These are phyloP conservation scores for Eupithecia insigniata DNA, from an alignment of 2,888 invertebrate species.

Conservation along the genomic window DNA sequence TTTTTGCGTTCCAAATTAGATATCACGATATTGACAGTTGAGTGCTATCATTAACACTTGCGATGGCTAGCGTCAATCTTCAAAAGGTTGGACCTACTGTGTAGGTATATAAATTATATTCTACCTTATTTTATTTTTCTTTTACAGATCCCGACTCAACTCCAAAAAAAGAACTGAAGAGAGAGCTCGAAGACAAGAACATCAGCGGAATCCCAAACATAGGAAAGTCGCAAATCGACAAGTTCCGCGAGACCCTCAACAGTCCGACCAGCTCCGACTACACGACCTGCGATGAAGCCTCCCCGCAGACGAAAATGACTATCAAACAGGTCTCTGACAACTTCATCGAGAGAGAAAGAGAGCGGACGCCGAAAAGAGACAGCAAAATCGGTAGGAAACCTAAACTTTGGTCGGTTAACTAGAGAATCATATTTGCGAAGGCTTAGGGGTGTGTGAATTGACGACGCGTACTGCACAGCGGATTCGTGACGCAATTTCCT, in stretches of 20 bases:
- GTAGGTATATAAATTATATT: too few relatives aligned
- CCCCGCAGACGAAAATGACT: conserved; percentile 13
- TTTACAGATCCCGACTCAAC: not conserved
- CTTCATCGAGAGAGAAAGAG: conserved; percentile 47
- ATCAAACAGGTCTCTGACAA: conserved; percentile 49
- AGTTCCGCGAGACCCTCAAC: conserved; percentile 26
- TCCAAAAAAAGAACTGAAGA: conserved; percentile 1
- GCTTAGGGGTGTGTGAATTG: not conserved
- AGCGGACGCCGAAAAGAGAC: conserved; percentile 3
- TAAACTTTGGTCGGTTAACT: not conserved
- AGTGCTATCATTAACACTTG: too few relatives aligned
- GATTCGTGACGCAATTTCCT: too few relatives aligned
- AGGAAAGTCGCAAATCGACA: conserved; percentile 28
- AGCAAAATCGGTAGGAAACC: conserved; percentile 4
- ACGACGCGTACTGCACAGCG: too few relatives aligned
- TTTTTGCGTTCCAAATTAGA: too few relatives aligned
- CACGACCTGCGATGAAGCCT: conserved; percentile 28
- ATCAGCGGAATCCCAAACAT: conserved; percentile 24
- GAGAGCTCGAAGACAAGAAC: conserved; percentile 8
- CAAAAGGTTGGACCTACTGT: too few relatives aligned
- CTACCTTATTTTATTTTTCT: not conserved
- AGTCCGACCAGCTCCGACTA: conserved; percentile 24
- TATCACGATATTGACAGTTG: too few relatives aligned
- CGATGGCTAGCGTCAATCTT: too few relatives aligned
- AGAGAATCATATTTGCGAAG: not conserved